Evolutionary conservation across 1,140 invertebrate genomes (phyloP).

Genomic region (Alviniconcha marisindica): DNA sequence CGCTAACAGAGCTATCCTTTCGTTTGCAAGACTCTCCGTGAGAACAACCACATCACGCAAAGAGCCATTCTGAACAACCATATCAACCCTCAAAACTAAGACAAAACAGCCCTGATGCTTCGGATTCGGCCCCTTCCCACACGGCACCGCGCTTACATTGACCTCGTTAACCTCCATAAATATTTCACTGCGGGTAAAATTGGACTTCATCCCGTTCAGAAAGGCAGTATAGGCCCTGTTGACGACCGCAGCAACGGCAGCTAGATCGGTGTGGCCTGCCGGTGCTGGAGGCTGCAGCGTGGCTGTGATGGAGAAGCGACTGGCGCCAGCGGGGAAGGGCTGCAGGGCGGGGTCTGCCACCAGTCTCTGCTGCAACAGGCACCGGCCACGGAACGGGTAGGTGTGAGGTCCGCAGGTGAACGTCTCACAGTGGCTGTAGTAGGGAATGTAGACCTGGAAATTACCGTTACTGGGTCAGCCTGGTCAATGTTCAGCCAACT

Average conservation of each 20-base stretch:
- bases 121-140: no score
- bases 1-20: background rate
- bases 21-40: background rate
- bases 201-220: background rate
- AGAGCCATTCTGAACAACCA: background rate
- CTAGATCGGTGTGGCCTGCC: no score
- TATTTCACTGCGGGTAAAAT: background rate
- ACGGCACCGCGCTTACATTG: no score
- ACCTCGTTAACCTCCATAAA: background rate
- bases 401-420: background rate
- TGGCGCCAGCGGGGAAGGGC: background rate
- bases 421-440: background rate
- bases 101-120: no score
- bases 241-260: background rate
- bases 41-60: background rate
- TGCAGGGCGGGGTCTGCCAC: background rate
- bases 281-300: background rate
- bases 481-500: no score
- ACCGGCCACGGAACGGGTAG: constrained; percentile 1
- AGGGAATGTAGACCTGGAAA: background rate
- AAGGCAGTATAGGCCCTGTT: background rate
- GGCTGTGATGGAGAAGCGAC: background rate
- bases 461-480: no score
- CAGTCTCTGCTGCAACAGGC: background rate
- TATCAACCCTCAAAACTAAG: background rate